A percentile compares a stretch with the other conserved stretches of the same genome.
These are phyloP conservation scores for Luperina testacea DNA, from an alignment of 2,888 invertebrate species.

Conservation along the genomic window DNA sequence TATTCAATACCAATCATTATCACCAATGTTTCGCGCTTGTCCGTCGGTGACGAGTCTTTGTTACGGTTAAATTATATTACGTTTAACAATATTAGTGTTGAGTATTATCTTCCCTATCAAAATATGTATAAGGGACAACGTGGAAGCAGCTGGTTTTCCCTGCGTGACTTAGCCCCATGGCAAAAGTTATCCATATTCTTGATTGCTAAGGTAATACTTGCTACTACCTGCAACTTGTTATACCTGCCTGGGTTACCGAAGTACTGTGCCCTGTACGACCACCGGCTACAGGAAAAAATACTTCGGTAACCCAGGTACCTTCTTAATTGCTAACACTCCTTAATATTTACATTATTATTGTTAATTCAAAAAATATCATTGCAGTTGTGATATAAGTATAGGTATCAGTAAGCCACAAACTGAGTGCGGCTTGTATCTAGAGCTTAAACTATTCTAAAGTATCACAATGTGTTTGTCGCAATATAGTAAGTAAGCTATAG, in stretches of 20 bases:
- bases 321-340: too few relatives aligned
- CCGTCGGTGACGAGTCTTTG: neutral
- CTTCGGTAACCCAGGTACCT: too few relatives aligned
- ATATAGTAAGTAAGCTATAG: neutral
- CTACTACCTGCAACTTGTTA: too few relatives aligned
- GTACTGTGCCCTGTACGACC: too few relatives aligned
- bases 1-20: neutral
- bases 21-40: neutral
- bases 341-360: slow-evolving; percentile 11
- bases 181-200: neutral
- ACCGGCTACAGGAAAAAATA: too few relatives aligned
- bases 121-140: neutral
- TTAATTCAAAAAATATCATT: slow-evolving; percentile 1
- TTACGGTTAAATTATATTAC: neutral
- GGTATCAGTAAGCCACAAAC: neutral
- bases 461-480: neutral
- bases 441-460: neutral
- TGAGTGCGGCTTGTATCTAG: neutral
- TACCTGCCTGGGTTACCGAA: too few relatives aligned
- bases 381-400: slow-evolving; percentile 22
- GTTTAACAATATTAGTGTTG: neutral
- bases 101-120: neutral
- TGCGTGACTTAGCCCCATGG: neutral
- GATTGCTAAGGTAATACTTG: too few relatives aligned
- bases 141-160: neutral